Conservation (phyloP, 1,140 invertebrate genomes). For the Plectus sambesii region DNA sequence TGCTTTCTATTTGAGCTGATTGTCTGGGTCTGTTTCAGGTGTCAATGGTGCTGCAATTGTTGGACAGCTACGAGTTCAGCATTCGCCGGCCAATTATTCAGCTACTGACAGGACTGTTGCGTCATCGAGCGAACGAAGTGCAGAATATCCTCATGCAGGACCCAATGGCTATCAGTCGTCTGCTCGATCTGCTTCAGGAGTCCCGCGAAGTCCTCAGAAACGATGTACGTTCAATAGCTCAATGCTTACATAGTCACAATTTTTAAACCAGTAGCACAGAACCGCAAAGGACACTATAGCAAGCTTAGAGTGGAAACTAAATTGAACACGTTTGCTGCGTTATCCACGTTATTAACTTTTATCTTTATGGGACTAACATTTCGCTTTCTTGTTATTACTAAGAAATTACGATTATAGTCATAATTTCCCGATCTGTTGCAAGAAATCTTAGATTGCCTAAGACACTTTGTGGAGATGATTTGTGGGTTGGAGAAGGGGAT, state of each 20-base stretch:
- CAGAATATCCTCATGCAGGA: slow-evolving; percentile 86
- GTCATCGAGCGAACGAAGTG: slow-evolving; percentile 69
- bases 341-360: no score
- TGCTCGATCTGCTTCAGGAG: slow-evolving; percentile 89
- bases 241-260: not conserved
- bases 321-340: no score
- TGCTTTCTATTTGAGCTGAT: slow-evolving; percentile 2
- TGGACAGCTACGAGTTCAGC: slow-evolving; percentile 70
- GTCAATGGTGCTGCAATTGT: slow-evolving; percentile 16
- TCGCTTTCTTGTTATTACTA: no score
- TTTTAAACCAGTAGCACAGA: no score
- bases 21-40: slow-evolving; percentile 21
- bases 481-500: no score
- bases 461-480: no score
- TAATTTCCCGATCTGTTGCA: no score
- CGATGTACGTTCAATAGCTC: slow-evolving; percentile 63
- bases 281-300: no score
- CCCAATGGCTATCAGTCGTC: slow-evolving; percentile 90
- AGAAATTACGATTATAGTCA: no score
- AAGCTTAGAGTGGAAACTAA: no score
- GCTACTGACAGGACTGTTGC: slow-evolving; percentile 65
- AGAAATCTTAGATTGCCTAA: no score
- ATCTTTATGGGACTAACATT: no score
- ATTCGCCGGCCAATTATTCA: slow-evolving; percentile 76
- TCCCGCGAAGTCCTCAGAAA: slow-evolving; percentile 90